Conservation (phyloP, 2,113 vertebrate genomes). For the Rhegmatorhina hoffmannsi region DNA sequence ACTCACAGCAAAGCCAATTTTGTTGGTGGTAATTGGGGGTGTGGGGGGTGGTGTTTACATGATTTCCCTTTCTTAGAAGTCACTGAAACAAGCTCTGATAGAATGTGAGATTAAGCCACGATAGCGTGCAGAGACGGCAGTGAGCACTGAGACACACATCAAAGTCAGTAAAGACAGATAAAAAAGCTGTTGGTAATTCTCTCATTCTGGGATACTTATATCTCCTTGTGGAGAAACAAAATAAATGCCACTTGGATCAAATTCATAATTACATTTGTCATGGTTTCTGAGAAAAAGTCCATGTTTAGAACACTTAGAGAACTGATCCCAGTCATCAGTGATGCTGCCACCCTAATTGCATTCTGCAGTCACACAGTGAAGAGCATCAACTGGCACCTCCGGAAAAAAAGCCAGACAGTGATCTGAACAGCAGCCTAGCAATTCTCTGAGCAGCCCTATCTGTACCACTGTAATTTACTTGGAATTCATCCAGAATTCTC, state of each 20-base stretch:
- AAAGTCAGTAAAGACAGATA: neutral
- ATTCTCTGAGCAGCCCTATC: neutral
- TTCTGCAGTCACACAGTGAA: conserved; percentile 86
- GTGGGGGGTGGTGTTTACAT: neutral
- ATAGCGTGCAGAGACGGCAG: neutral
- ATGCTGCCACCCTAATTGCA: conserved; percentile 87
- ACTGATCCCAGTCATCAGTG: conserved; percentile 86
- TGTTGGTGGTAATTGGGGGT: neutral
- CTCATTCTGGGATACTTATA: conserved; percentile 54
- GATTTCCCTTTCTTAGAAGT: neutral
- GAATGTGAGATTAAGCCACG: neutral
- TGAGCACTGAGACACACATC: neutral
- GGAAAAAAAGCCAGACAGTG: neutral
- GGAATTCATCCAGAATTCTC: neutral
- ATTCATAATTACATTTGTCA: conserved; percentile 76
- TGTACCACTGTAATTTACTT: neutral
- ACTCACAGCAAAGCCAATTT: neutral
- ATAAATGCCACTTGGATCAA: conserved; percentile 86
- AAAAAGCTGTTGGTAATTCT: neutral
- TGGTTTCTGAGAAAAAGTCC: conserved; percentile 77
- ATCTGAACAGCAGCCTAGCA: neutral
- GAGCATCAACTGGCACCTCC: conserved; percentile 85
- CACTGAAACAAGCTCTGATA: neutral
- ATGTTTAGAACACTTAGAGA: conserved; percentile 81
- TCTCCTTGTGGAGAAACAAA: conserved; percentile 77